Conservation (phyloP, 1,140 invertebrate genomes). For the Caerostris extrusa region DNA sequence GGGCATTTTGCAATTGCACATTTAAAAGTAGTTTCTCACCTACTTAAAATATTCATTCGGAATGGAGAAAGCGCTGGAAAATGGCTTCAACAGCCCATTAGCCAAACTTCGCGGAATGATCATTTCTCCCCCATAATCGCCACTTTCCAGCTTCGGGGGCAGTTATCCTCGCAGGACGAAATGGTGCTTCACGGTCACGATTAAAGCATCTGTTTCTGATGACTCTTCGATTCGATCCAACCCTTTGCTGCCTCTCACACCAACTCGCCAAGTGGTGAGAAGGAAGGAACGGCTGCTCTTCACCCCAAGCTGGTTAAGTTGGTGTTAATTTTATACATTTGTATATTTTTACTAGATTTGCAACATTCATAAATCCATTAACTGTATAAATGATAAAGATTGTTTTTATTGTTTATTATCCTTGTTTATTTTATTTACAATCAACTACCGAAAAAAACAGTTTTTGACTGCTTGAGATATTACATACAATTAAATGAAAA, state of each 20-base stretch:
- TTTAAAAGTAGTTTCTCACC: neutral
- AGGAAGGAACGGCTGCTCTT: neutral
- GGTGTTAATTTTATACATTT: neutral
- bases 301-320: neutral
- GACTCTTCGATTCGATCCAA: neutral
- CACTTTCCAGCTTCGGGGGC: neutral
- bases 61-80: neutral
- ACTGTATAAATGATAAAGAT: too few relatives aligned
- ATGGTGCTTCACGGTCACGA: neutral
- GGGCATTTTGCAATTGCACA: too few relatives aligned
- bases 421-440: too few relatives aligned
- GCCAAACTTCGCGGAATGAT: neutral
- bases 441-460: too few relatives aligned
- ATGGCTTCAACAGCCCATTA: conserved; percentile 15
- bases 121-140: neutral
- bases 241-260: neutral
- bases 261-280: too few relatives aligned
- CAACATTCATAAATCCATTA: too few relatives aligned
- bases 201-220: conserved; percentile 3
- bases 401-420: too few relatives aligned
- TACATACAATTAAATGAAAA: too few relatives aligned
- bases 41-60: conserved; percentile 7
- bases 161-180: neutral
- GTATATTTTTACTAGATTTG: neutral
- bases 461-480: too few relatives aligned